These are phyloP conservation scores for Cataglyphis altisquamis DNA, from an alignment of 2,888 invertebrate genomes.

Conservation along the genomic window DNA sequence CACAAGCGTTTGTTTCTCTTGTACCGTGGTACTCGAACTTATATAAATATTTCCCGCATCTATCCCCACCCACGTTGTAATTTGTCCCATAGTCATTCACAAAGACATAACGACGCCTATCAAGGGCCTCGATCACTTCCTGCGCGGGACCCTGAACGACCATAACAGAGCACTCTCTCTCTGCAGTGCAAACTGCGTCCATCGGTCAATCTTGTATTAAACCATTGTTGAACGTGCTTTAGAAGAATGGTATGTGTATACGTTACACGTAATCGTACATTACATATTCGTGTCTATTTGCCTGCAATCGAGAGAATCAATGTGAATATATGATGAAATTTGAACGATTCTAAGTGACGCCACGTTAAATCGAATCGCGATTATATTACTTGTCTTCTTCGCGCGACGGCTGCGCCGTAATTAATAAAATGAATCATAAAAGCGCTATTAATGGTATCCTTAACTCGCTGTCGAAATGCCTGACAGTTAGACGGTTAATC, in stretches of 20 bases:
- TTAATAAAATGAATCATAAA: slow-evolving; percentile 60
- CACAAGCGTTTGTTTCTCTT: slow-evolving; percentile 1
- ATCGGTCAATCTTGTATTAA: slow-evolving; percentile 88
- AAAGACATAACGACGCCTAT: slow-evolving; percentile 73
- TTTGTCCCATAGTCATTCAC: slow-evolving; percentile 63
- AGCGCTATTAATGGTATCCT: slow-evolving; percentile 55
- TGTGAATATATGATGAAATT: not conserved
- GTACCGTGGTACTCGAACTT: not conserved
- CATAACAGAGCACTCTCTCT: slow-evolving; percentile 83
- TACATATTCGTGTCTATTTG: slow-evolving; percentile 3
- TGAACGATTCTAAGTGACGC: not conserved
- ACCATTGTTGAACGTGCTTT: slow-evolving; percentile 4
- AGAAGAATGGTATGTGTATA: not conserved
- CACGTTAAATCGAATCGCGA: not conserved
- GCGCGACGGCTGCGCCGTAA: slow-evolving; percentile 46
- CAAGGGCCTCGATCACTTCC: slow-evolving; percentile 76
- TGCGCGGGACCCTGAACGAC: slow-evolving; percentile 73
- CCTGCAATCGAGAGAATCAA: not conserved
- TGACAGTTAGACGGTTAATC: slow-evolving; percentile 67
- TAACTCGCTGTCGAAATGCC: slow-evolving; percentile 48
- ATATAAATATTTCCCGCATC: slow-evolving; percentile 33
- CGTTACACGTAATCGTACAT: not conserved
- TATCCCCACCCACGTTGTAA: slow-evolving; percentile 38
- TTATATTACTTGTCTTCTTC: not conserved
- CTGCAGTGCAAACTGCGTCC: slow-evolving; percentile 87